Conservation (phyloP, 2,113 vertebrate species). For the Paracanthobrama guichenoti region DNA sequence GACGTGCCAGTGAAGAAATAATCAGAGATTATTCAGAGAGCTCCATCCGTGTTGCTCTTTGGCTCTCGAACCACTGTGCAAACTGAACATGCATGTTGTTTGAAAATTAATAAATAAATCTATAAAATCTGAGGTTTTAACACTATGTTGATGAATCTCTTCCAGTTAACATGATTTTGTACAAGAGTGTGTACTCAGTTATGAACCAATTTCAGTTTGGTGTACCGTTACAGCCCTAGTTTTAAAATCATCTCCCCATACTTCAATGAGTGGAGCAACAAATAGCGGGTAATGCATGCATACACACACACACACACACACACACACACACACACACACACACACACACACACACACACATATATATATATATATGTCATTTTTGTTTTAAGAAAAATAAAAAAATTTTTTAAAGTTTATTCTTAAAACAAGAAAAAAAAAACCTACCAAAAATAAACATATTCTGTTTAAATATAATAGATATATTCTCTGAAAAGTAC, state of each 20-base stretch:
- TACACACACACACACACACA: too few relatives aligned
- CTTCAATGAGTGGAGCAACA: not conserved
- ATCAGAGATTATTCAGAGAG: not conserved
- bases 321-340: too few relatives aligned
- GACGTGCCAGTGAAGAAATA: not conserved
- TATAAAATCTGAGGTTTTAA: not conserved
- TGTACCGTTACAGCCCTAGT: not conserved
- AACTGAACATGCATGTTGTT: not conserved
- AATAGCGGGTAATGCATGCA: too few relatives aligned
- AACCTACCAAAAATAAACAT: too few relatives aligned
- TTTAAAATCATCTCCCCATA: not conserved
- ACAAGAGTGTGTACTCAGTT: not conserved
- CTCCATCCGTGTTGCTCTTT: not conserved
- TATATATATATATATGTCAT: too few relatives aligned
- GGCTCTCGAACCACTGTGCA: not conserved
- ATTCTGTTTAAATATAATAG: too few relatives aligned
- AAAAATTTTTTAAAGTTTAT: too few relatives aligned
- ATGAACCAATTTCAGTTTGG: not conserved
- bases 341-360: too few relatives aligned
- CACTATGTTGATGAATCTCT: not conserved
- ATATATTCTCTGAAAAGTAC: not conserved
- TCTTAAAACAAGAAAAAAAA: too few relatives aligned
- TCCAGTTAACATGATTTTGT: not conserved
- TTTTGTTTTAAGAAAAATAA: too few relatives aligned
- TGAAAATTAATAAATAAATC: not conserved